Conservation (phyloP, 2,888 invertebrate genomes). For the Cerceris rybyensis region DNA sequence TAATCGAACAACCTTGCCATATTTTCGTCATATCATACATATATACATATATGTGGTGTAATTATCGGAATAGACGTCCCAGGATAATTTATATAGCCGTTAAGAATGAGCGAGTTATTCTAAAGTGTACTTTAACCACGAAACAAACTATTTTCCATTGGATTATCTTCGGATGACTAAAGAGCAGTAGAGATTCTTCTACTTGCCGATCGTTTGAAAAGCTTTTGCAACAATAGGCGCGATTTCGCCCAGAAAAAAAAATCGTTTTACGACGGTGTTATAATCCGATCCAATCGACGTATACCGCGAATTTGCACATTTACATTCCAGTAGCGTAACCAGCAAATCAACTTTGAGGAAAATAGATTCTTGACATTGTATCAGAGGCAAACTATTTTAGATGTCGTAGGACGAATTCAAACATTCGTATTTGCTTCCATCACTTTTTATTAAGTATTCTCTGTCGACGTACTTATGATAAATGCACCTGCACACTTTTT, state of each 20-base stretch:
- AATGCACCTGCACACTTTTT: slow-evolving; percentile 2
- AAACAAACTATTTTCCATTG: no score
- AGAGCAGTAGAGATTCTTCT: background rate
- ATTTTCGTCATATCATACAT: background rate
- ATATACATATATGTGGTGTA: background rate
- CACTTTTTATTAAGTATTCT: slow-evolving; percentile 33
- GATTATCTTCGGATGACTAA: no score
- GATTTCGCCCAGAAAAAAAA: slow-evolving; percentile 9
- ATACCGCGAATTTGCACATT: slow-evolving; percentile 33
- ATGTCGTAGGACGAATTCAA: background rate
- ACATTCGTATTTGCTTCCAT: slow-evolving; percentile 28
- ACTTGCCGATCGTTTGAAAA: slow-evolving; percentile 7
- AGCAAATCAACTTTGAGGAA: slow-evolving; percentile 31
- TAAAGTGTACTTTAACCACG: no score
- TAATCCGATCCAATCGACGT: slow-evolving; percentile 62
- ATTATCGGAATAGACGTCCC: no score
- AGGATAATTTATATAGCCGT: no score
- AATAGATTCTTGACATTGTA: background rate
- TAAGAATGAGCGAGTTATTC: no score
- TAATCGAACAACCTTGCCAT: background rate
- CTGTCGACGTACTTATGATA: slow-evolving; percentile 16
- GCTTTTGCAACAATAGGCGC: slow-evolving; percentile 3
- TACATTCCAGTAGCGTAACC: slow-evolving; percentile 65
- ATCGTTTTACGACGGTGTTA: slow-evolving; percentile 41
- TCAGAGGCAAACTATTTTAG: background rate